These are phyloP conservation scores for Psittacula echo DNA, from an alignment of 2,797 vertebrate genomes.

Conservation along the genomic window DNA sequence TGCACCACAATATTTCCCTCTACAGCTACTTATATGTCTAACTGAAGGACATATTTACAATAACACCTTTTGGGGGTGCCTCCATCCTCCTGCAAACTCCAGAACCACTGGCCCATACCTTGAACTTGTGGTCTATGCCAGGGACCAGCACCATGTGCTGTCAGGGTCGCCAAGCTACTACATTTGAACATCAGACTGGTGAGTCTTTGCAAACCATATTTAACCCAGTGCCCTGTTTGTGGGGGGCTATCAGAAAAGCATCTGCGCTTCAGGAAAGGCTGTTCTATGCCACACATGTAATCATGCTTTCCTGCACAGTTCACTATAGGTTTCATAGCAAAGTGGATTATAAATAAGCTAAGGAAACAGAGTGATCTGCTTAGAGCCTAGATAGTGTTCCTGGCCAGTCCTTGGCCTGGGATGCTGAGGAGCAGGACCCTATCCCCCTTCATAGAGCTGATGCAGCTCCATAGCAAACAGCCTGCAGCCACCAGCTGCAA, in stretches of 20 bases:
- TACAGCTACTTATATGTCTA: neutral
- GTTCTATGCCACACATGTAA: neutral
- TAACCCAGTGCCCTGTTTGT: neutral
- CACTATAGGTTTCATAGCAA: neutral
- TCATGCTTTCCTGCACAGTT: neutral
- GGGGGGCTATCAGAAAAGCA: neutral
- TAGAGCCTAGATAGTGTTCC: neutral
- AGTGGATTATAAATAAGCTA: neutral
- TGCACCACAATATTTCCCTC: neutral
- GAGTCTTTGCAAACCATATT: neutral
- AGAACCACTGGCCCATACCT: fast-evolving
- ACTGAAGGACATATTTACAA: neutral
- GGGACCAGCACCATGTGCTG: neutral
- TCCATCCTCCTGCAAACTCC: neutral
- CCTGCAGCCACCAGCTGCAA: neutral
- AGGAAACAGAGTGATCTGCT: neutral
- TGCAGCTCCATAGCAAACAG: fast-evolving
- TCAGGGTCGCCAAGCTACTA: neutral
- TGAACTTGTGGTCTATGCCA: neutral
- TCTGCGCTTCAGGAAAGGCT: neutral
- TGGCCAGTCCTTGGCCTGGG: neutral
- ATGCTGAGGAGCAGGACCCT: neutral
- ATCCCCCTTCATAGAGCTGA: neutral
- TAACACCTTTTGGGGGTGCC: fast-evolving
- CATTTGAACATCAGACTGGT: neutral